Conservation (phyloP, 1,140 invertebrate genomes). For the Macrocentrus cingulum region DNA sequence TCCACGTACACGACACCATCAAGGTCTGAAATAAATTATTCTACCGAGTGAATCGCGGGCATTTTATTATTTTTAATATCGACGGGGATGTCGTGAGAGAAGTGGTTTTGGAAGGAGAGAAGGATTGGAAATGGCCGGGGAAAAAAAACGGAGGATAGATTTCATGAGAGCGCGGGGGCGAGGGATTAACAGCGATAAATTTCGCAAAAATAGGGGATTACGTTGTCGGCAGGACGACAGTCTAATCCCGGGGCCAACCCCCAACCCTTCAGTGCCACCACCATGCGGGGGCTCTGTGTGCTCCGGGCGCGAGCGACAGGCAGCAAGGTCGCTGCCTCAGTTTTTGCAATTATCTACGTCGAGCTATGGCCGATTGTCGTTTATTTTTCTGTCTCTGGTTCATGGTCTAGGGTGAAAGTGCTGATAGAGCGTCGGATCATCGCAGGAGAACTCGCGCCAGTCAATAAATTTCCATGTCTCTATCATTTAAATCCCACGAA, state of each 20-base stretch:
- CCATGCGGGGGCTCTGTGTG: slow-evolving; percentile 7
- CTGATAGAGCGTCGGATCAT: neutral
- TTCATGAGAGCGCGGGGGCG: slow-evolving; percentile 26
- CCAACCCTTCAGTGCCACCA: slow-evolving; percentile 24
- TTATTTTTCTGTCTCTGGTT: neutral
- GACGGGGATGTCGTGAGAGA: slow-evolving; percentile 33
- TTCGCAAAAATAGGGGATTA: slow-evolving; percentile 60
- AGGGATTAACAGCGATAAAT: slow-evolving; percentile 61
- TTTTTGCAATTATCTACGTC: slow-evolving; percentile 52
- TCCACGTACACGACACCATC: too few relatives aligned
- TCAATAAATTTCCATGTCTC: too few relatives aligned
- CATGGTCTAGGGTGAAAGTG: neutral
- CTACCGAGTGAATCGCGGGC: slow-evolving; percentile 22
- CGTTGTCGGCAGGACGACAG: slow-evolving; percentile 56
- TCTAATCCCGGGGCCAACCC: slow-evolving; percentile 51
- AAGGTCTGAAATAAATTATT: too few relatives aligned
- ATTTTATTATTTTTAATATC: slow-evolving; percentile 53
- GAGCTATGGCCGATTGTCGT: slow-evolving; percentile 2
- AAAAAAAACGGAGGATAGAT: slow-evolving; percentile 24
- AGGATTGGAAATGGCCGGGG: slow-evolving; percentile 19
- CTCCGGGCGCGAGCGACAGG: slow-evolving; percentile 10
- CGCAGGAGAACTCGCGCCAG: neutral
- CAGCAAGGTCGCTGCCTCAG: slow-evolving; percentile 17
- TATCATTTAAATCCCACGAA: too few relatives aligned
- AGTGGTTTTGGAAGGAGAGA: slow-evolving; percentile 20